Evolutionary conservation across 2,113 vertebrate genomes (phyloP).

Genomic region (Lophura nycthemera): DNA sequence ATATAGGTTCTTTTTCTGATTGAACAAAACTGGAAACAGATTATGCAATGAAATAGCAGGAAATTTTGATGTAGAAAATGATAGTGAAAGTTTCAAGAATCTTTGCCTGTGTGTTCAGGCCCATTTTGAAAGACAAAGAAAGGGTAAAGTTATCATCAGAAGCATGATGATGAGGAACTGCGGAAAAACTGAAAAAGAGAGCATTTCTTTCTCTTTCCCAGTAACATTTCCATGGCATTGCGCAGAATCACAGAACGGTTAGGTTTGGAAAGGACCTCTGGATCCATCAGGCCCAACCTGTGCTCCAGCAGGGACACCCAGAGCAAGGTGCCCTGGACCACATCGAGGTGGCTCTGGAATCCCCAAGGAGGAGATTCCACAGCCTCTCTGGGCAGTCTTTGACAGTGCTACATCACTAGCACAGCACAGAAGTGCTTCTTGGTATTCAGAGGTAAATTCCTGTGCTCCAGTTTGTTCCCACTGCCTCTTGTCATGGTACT

Average conservation of each 20-base stretch:
- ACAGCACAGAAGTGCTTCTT: not conserved
- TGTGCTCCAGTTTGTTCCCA: not conserved
- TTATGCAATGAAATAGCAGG: not conserved
- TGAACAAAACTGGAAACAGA: not conserved
- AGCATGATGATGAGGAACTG: not conserved
- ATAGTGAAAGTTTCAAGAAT: not conserved
- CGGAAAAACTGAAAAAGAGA: not conserved
- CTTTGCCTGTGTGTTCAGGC: not conserved
- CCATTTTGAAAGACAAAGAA: not conserved
- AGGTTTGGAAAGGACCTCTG: not conserved
- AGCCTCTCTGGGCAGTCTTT: not conserved
- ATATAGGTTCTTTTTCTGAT: not conserved
- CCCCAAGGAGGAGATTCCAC: not conserved
- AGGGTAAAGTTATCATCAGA: not conserved
- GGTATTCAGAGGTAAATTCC: not conserved
- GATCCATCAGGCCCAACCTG: too few relatives aligned
- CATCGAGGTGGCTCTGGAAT: not conserved
- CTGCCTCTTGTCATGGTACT: not conserved
- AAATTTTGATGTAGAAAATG: not conserved
- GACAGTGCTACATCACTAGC: not conserved
- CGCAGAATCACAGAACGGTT: not conserved
- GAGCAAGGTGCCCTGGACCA: not conserved
- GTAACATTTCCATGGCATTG: not conserved
- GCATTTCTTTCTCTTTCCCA: not conserved
- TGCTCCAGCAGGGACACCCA: not conserved